Percentiles rank a stretch among this genome's conserved stretches.
Conservation (phyloP, 1,140 invertebrate genomes). For the Drosophila tsacasi region DNA sequence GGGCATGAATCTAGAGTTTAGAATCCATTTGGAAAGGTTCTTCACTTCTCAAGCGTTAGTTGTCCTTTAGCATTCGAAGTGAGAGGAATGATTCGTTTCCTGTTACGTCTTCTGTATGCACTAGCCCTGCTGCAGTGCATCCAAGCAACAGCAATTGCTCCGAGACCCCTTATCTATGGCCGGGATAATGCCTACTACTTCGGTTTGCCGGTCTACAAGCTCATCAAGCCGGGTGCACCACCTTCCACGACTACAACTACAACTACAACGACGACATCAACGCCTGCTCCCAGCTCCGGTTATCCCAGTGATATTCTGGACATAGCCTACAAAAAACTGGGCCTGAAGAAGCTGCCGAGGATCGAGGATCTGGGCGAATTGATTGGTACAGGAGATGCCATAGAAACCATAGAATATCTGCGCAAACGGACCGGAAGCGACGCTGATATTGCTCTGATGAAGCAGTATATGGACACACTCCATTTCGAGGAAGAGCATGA, state of each 20-base stretch:
- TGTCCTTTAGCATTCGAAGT: constrained; percentile 54
- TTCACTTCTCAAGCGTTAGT: constrained; percentile 34
- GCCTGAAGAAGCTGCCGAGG: constrained; percentile 67
- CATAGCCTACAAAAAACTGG: constrained; percentile 67
- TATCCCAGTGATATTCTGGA: constrained; percentile 74
- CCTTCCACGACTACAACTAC: constrained; percentile 12
- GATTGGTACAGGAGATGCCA: constrained; percentile 64
- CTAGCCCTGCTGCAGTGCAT: constrained; percentile 58
- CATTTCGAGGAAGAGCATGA: constrained; percentile 61
- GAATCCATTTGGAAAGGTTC: constrained; percentile 21
- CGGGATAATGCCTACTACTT: constrained; percentile 71
- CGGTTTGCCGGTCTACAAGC: constrained; percentile 68
- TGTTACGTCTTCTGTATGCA: constrained; percentile 35
- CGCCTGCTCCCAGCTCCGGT: constrained; percentile 35
- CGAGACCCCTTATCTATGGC: constrained; percentile 60
- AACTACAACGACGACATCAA: constrained; percentile 30
- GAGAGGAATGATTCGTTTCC: constrained; percentile 43
- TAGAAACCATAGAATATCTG: constrained; percentile 73
- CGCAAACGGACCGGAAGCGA: constrained; percentile 60
- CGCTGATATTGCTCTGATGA: constrained; percentile 69
- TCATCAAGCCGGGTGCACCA: constrained; percentile 33
- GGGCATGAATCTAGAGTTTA: constrained; percentile 17
- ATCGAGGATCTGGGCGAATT: constrained; percentile 66
- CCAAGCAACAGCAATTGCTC: constrained; percentile 16
- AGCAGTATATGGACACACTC: constrained; percentile 66